phyloP scores from a whole-genome alignment of 2,888 invertebrate species.

The Leuctra nigra region DNA sequence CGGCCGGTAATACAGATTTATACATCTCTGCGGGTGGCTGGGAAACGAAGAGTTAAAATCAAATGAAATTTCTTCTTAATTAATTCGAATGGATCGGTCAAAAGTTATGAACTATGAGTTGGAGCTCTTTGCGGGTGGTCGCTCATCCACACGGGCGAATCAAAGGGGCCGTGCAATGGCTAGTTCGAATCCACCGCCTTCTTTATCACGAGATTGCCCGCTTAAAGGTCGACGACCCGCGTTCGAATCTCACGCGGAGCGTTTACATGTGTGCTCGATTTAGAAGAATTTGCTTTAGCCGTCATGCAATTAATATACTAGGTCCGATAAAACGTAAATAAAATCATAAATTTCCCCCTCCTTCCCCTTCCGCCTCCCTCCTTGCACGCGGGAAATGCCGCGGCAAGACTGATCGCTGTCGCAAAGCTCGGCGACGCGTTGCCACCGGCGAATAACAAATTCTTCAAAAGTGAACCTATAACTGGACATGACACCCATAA shows the following conservation, averaged over 20 bases:
- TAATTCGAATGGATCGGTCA: constrained; percentile 4
- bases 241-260: too few relatives aligned
- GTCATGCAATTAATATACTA: constrained; percentile 4
- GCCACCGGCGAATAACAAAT: too few relatives aligned
- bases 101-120: constrained; percentile 5
- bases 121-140: not conserved
- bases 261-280: constrained; percentile 10
- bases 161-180: constrained; percentile 10
- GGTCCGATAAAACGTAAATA: too few relatives aligned
- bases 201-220: constrained; percentile 9
- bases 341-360: too few relatives aligned
- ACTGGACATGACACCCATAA: too few relatives aligned
- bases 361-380: too few relatives aligned
- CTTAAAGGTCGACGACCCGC: constrained; percentile 10
- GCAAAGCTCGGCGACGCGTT: too few relatives aligned
- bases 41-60: constrained; percentile 2
- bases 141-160: not conserved
- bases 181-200: constrained; percentile 5
- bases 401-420: too few relatives aligned
- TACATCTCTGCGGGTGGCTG: constrained; percentile 6
- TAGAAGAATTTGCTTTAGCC: not conserved
- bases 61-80: constrained; percentile 3
- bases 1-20: too few relatives aligned
- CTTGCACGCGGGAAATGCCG: too few relatives aligned
- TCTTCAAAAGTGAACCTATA: too few relatives aligned